Conservation (phyloP, 2,888 invertebrate species). For the Callimorpha dominula region DNA sequence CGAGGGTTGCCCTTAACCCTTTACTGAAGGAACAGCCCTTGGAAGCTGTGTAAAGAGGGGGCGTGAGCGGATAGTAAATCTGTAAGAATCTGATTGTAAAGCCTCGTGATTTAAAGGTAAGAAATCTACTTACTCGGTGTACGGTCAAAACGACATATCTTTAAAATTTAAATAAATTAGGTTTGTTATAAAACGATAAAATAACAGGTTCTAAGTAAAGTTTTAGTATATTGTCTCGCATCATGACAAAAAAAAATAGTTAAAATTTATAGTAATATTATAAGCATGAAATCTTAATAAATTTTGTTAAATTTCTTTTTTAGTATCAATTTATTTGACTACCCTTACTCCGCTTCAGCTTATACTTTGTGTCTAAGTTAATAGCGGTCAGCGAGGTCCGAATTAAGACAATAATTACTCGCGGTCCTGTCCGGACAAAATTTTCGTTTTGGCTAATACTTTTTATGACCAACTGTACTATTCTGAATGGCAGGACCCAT, state of each 20-base stretch:
- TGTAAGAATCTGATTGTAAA: neutral
- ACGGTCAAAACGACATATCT: neutral
- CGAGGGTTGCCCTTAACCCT: constrained; percentile 79
- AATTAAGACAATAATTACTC: constrained; percentile 86
- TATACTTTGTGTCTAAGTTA: constrained; percentile 52
- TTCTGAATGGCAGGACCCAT: constrained; percentile 55
- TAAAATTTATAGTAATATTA: neutral
- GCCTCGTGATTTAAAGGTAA: neutral
- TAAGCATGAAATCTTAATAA: neutral
- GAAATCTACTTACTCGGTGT: neutral
- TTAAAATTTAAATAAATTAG: neutral
- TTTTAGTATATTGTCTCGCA: neutral
- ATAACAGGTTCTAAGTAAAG: neutral
- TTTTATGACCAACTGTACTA: constrained; percentile 71
- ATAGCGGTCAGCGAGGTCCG: constrained; percentile 79
- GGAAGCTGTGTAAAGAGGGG: constrained; percentile 44
- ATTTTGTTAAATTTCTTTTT: neutral
- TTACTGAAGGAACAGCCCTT: constrained; percentile 70
- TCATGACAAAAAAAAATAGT: neutral
- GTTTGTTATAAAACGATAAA: neutral
- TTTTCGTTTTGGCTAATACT: constrained; percentile 82
- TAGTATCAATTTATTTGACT: neutral
- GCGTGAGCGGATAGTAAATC: constrained; percentile 37
- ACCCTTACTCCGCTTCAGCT: constrained; percentile 60
- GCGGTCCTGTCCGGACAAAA: constrained; percentile 63